Evolutionary conservation across 2,888 invertebrate species (phyloP), one percentile per base, ranked within the genome.

Genomic region (Drosophila diplacantha): DNA sequence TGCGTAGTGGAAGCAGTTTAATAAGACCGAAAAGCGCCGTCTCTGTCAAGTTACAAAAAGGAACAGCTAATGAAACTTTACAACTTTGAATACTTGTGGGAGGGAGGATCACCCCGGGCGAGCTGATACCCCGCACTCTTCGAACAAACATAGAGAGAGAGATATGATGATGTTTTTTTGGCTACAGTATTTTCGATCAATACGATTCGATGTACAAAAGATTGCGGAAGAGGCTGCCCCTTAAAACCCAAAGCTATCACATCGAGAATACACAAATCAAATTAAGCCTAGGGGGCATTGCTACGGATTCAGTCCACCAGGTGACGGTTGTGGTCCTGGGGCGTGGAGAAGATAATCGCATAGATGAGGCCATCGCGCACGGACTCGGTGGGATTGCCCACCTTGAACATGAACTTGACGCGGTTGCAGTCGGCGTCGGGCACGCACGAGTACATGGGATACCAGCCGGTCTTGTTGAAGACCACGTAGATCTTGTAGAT

Each of bases 401-500:
- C 92, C 83, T 93, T 92, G 87, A 95, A 95, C 83, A 91, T 92
- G 88, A 95, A 95, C 85, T 91, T 91, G 16, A 94, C 94, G 2
- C 91, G 92, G 72, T 93, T 93, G 46, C 93, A 92, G 6, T 91
- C 90, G 31, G 92, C 92, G 50, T 92, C 91, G 75, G 91, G 91
- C 0, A 92, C 91, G 85, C 94, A 94, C 6, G 91, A 91, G 69
- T 93, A 94, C 90, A 93, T 92, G 7, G 95, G 94, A 88, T 95
- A 95, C 91, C 93, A 93, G 14, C 95, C 95, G 68, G 91, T 90
- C 85, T 94, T 94, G 88, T 95, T 94, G 88, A 95, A 92, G 41
- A 94, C 94, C 26, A 95, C 93, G 50, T 93, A 94, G 74, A 95
- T 93, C 86, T 94, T 93, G 87, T 95, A 95, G 55, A 93, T 91